Evolutionary conservation across 2,888 invertebrate genomes (phyloP).

Genomic region (Cryptus viduatorius): DNA sequence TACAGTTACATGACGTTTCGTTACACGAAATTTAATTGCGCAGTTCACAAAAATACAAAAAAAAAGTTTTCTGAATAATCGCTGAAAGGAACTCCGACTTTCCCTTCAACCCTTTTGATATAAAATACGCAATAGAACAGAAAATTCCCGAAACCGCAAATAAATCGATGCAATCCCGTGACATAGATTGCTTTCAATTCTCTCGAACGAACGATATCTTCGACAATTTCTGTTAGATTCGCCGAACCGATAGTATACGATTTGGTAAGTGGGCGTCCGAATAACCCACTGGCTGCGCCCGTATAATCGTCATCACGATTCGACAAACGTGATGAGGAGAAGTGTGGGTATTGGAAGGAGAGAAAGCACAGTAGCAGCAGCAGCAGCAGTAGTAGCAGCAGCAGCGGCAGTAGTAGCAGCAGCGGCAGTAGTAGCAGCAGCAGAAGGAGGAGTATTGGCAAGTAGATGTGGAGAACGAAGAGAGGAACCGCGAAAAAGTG

Average conservation of each 20-base stretch:
- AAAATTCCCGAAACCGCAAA: background rate
- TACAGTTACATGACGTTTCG: background rate
- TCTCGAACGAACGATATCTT: background rate
- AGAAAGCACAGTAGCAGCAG: constrained; percentile 35
- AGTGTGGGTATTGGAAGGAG: constrained; percentile 16
- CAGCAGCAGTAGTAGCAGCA: background rate
- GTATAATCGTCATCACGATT: constrained; percentile 37
- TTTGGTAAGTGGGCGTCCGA: constrained; percentile 42
- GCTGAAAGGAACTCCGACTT: background rate
- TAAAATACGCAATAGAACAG: background rate
- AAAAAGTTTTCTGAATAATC: background rate
- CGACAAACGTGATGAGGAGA: constrained; percentile 4
- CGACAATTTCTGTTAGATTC: constrained; percentile 22
- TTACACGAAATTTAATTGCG: background rate
- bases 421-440: background rate
- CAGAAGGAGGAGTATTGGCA: background rate
- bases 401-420: background rate
- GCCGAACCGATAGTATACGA: background rate
- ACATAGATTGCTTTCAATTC: background rate
- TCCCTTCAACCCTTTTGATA: background rate
- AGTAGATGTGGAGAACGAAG: background rate
- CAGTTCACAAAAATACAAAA: background rate
- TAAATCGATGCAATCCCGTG: background rate
- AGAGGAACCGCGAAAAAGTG: constrained; percentile 63
- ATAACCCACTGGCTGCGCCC: constrained; percentile 63